Evolutionary conservation across 1,140 invertebrate species (phyloP).

Genomic region (Heliconius nattereri): DNA sequence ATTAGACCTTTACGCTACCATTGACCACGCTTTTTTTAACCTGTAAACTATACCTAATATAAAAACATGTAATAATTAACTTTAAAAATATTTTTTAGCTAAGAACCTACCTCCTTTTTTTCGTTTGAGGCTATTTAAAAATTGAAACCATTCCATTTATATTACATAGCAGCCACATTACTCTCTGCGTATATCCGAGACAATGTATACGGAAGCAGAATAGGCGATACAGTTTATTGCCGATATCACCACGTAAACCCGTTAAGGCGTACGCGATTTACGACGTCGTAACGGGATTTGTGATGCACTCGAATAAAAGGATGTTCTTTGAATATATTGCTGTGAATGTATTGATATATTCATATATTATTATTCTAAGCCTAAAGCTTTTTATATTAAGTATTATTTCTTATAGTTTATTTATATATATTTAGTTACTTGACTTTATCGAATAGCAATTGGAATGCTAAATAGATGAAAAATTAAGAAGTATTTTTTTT

Average conservation of each 20-base stretch:
- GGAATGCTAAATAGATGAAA: too few relatives aligned
- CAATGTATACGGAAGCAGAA: constrained; percentile 30
- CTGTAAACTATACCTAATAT: too few relatives aligned
- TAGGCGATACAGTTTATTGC: constrained; percentile 38
- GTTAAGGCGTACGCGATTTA: constrained; percentile 43
- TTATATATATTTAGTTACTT: too few relatives aligned
- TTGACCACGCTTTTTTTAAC: too few relatives aligned
- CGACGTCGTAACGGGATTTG: constrained; percentile 25
- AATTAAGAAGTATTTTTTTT: too few relatives aligned
- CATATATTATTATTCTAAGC: not conserved
- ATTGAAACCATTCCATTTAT: not conserved
- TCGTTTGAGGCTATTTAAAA: not conserved
- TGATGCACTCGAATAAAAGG: constrained; percentile 26
- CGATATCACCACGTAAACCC: constrained; percentile 35
- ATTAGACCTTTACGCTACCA: too few relatives aligned
- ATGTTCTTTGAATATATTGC: constrained; percentile 17
- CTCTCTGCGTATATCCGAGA: not conserved
- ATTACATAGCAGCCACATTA: constrained; percentile 8
- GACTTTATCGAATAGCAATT: too few relatives aligned
- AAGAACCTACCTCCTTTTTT: not conserved
- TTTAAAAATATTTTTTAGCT: too few relatives aligned
- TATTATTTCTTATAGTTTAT: too few relatives aligned
- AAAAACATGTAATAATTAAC: too few relatives aligned
- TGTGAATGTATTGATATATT: not conserved
- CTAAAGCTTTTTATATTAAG: too few relatives aligned